Evolutionary conservation across 2,888 invertebrate genomes (phyloP).

Genomic region (Aspidapion aeneum): DNA sequence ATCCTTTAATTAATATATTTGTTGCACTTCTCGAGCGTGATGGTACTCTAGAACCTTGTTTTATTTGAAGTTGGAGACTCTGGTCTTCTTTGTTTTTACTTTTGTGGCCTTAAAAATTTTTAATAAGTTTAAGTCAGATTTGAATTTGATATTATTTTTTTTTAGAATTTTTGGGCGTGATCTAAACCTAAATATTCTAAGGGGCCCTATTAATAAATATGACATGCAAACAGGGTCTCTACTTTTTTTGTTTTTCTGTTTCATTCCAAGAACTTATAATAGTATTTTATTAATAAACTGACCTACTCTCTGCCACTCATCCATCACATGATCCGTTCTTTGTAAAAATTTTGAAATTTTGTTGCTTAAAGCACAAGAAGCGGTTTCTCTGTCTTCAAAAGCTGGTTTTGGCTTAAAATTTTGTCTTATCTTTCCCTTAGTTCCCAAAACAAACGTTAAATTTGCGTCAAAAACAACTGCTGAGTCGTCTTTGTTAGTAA

Average conservation of each 20-base stretch:
- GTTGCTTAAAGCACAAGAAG: slow-evolving; percentile 69
- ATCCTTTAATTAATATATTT: slow-evolving; percentile 80
- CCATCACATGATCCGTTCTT: slow-evolving; percentile 84
- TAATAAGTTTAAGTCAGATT: no score
- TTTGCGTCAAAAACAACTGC: slow-evolving; percentile 82
- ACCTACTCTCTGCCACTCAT: slow-evolving; percentile 77
- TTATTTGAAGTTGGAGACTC: not conserved
- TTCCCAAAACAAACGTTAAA: slow-evolving; percentile 73
- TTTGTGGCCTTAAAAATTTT: not conserved
- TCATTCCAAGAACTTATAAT: slow-evolving; percentile 33
- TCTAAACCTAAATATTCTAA: no score
- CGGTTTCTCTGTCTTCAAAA: slow-evolving; percentile 70
- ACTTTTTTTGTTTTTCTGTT: no score
- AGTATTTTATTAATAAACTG: slow-evolving; percentile 41
- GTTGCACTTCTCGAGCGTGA: slow-evolving; percentile 68
- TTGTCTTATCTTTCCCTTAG: slow-evolving; percentile 65
- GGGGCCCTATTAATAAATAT: no score
- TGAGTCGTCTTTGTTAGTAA: slow-evolving; percentile 65
- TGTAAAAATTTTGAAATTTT: slow-evolving; percentile 78
- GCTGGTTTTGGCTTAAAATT: slow-evolving; percentile 71
- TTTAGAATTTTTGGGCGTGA: no score
- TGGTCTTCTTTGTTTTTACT: not conserved
- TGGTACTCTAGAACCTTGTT: not conserved
- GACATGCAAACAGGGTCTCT: no score
- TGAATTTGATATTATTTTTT: no score